Evolutionary conservation across 2,888 invertebrate species (phyloP).

Genomic region (Thymelicus acteon): DNA sequence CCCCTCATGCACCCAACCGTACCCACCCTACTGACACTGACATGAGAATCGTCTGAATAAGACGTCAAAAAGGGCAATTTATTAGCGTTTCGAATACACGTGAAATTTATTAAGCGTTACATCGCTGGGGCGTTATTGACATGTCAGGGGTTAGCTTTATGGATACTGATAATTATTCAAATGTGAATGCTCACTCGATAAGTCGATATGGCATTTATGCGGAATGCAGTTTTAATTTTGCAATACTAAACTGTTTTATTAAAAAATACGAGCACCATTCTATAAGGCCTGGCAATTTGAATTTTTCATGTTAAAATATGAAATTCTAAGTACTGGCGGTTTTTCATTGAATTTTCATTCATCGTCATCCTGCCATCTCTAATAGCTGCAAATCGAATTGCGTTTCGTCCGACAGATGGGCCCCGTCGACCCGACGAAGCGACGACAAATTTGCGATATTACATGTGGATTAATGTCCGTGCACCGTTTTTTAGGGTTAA

Average conservation of each 20-base stretch:
- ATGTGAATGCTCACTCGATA: constrained; percentile 28
- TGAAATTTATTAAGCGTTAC: constrained; percentile 79
- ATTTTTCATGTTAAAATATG: constrained; percentile 25
- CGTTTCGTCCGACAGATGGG: constrained; percentile 74
- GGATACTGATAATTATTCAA: constrained; percentile 50
- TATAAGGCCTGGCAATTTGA: constrained; percentile 31
- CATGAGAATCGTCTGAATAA: constrained; percentile 71
- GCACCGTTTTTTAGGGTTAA: constrained; percentile 84
- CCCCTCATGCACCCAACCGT: constrained; percentile 49
- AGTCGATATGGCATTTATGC: constrained; percentile 28
- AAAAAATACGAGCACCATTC: constrained; percentile 24
- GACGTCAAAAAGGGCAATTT: constrained; percentile 82
- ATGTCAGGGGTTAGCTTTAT: constrained; percentile 60
- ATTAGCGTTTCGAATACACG: constrained; percentile 66
- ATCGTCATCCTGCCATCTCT: constrained; percentile 56
- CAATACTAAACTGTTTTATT: constrained; percentile 23
- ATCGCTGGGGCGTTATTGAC: constrained; percentile 64
- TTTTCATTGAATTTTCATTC: constrained; percentile 46
- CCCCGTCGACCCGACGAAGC: constrained; percentile 63
- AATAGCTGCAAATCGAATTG: constrained; percentile 78
- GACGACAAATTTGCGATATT: constrained; percentile 84
- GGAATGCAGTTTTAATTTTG: constrained; percentile 25
- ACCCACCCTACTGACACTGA: constrained; percentile 59
- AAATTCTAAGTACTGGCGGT: constrained; percentile 29
- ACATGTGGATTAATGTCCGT: constrained; percentile 83